Percentiles rank a stretch among this genome's conserved stretches.
phyloP scores from a whole-genome alignment of 2,797 vertebrate genomes.

The Antrozous pallidus region DNA sequence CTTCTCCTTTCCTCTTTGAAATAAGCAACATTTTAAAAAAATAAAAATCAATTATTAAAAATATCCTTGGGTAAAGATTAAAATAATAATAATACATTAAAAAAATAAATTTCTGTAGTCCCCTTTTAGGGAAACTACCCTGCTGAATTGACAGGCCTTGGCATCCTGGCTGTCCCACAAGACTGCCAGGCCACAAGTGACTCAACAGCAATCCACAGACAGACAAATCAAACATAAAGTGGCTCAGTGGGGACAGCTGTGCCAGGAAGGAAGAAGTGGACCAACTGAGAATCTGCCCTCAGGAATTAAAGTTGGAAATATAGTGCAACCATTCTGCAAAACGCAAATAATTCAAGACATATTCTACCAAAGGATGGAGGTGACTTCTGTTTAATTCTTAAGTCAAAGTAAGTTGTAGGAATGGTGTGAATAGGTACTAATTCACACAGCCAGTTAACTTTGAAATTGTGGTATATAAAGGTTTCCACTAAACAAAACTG shows the following conservation, averaged over 20 bases:
- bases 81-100: not conserved
- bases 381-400: not conserved
- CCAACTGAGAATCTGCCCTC: accelerated
- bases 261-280: not conserved
- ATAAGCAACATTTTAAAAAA: not conserved
- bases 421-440: not conserved
- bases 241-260: not conserved
- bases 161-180: not conserved
- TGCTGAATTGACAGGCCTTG: not conserved
- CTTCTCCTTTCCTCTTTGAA: not conserved
- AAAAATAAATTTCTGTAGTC: not conserved
- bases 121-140: not conserved
- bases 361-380: not conserved
- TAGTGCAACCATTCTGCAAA: not conserved
- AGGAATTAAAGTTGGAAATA: not conserved
- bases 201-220: not conserved
- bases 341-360: not conserved
- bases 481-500: not conserved
- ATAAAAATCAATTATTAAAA: not conserved
- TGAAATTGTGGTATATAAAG: not conserved
- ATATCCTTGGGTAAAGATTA: not conserved
- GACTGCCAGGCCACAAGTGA: not conserved
- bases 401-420: not conserved
- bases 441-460: not conserved
- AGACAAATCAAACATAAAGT: not conserved